Conservation (phyloP, 2,797 vertebrate species). For the Hylomyscus alleni region DNA sequence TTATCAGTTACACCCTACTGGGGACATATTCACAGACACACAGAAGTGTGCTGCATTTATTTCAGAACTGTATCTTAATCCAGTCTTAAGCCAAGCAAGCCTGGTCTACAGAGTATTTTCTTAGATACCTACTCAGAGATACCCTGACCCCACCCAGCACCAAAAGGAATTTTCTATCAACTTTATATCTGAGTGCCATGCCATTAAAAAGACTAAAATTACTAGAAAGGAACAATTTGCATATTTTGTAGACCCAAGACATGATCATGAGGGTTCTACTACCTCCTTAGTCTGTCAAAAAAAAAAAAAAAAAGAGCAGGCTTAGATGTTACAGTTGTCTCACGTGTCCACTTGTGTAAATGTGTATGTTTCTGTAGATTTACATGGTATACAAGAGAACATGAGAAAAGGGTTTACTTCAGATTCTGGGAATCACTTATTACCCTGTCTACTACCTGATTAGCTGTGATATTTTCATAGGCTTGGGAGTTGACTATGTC, state of each 20-base stretch:
- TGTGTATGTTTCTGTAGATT: neutral
- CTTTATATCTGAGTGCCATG: neutral
- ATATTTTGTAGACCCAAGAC: neutral
- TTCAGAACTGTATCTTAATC: neutral
- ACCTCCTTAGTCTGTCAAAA: constrained; percentile 38
- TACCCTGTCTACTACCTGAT: neutral
- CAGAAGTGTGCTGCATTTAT: neutral
- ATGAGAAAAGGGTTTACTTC: neutral
- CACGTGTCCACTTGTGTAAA: neutral
- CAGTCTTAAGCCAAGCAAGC: neutral
- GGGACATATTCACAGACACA: neutral
- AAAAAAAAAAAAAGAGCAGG: constrained; percentile 39
- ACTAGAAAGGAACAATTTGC: neutral
- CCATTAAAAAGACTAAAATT: neutral
- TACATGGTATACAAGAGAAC: neutral
- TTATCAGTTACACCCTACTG: neutral
- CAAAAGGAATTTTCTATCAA: neutral
- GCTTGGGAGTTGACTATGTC: neutral
- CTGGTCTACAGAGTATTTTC: neutral
- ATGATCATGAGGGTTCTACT: neutral
- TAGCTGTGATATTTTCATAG: neutral
- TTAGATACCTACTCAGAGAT: neutral
- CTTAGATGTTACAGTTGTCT: neutral
- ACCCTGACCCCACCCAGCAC: neutral
- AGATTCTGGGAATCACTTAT: neutral